Evolutionary conservation across 2,113 vertebrate genomes (phyloP).

Genomic region (Hemiscyllium ocellatum): DNA sequence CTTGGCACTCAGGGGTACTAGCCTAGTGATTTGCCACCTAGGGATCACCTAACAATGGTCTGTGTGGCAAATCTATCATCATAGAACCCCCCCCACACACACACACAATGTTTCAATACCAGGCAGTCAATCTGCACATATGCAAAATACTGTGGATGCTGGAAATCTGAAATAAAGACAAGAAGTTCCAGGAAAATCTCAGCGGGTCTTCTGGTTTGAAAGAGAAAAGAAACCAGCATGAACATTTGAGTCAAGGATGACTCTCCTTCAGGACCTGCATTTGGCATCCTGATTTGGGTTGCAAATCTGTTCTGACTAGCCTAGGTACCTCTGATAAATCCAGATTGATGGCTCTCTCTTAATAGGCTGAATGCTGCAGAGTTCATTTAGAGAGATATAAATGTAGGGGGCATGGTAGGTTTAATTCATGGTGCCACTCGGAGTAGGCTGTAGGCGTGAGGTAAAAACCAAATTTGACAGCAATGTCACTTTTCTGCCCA

Average conservation of each 20-base stretch:
- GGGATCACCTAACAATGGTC: not conserved
- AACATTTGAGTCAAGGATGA: too few species aligned
- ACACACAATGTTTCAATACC: not conserved
- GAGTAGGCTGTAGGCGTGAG: not conserved
- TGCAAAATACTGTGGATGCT: too few species aligned
- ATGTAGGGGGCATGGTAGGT: not conserved
- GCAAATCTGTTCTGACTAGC: not conserved
- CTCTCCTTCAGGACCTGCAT: too few species aligned
- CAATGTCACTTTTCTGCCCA: not conserved
- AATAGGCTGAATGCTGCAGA: not conserved
- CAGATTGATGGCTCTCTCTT: not conserved
- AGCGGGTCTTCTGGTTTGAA: too few species aligned
- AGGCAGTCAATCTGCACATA: not conserved
- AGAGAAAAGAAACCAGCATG: too few species aligned
- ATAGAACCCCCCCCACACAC: too few species aligned
- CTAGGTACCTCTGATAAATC: not conserved
- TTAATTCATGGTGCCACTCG: not conserved
- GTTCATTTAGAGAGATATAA: not conserved
- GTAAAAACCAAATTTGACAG: not conserved
- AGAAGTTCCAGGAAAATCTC: too few species aligned
- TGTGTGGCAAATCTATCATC: not conserved
- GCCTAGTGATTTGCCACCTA: too few species aligned
- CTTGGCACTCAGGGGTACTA: too few species aligned
- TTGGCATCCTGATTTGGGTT: not conserved
- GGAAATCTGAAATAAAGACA: too few species aligned